phyloP scores from a whole-genome alignment of 2,113 vertebrate species.

The Enhydra lutris region DNA sequence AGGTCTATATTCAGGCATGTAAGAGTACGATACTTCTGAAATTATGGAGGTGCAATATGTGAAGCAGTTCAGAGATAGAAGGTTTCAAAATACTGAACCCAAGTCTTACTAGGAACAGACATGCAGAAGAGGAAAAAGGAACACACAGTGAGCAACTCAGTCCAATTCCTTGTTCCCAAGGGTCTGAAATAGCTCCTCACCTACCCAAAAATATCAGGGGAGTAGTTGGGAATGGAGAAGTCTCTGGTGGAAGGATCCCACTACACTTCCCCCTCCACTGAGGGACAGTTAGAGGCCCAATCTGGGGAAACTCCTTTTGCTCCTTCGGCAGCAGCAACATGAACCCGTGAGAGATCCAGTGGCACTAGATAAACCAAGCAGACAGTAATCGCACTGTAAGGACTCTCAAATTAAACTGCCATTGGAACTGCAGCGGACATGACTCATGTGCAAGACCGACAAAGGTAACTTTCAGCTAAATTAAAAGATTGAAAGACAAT shows the following conservation, averaged over 20 bases:
- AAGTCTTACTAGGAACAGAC: not conserved
- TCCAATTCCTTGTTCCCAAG: not conserved
- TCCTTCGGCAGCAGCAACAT: not conserved
- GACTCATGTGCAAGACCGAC: not conserved
- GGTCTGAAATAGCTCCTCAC: not conserved
- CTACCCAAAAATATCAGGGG: not conserved
- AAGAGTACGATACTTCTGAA: not conserved
- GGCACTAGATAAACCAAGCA: not conserved
- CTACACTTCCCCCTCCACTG: accelerated
- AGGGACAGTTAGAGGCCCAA: not conserved
- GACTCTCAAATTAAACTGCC: not conserved
- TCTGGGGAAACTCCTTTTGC: not conserved
- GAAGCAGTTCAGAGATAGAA: not conserved
- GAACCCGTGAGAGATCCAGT: not conserved
- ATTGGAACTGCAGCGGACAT: not conserved
- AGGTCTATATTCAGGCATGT: not conserved
- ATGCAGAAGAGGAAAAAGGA: not conserved
- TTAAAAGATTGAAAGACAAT: not conserved
- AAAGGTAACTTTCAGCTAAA: not conserved
- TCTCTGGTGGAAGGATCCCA: no score
- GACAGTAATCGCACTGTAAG: not conserved
- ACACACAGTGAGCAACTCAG: not conserved
- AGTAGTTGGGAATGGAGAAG: not conserved
- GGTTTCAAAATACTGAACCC: not conserved
- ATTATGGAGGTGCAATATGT: not conserved